Conservation (phyloP, 2,113 vertebrate genomes). For the Sitta europaea region DNA sequence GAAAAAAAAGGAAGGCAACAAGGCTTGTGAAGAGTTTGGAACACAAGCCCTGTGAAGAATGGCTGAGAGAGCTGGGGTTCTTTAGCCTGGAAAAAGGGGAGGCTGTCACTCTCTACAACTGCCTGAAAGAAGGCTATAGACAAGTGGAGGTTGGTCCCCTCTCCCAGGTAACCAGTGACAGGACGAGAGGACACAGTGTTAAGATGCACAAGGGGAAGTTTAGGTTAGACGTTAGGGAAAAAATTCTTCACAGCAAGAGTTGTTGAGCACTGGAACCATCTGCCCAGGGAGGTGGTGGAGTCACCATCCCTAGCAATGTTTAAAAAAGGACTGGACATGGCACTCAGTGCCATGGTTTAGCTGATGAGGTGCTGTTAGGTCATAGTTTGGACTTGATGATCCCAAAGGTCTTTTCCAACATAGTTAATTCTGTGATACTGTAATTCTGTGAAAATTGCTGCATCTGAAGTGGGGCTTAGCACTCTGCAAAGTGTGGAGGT, state of each 20-base stretch:
- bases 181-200: background rate
- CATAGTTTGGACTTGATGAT: too few species aligned
- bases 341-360: background rate
- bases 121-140: background rate
- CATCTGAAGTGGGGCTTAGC: background rate
- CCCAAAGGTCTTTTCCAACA: background rate
- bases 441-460: background rate
- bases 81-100: background rate
- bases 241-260: background rate
- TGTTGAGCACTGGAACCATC: background rate
- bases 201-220: background rate
- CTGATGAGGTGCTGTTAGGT: background rate
- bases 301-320: background rate
- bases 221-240: background rate
- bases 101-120: too few species aligned
- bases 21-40: background rate
- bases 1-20: background rate
- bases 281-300: background rate
- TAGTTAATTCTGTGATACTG: background rate
- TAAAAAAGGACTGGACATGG: accelerated
- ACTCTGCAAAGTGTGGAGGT: background rate
- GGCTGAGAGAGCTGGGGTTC: background rate
- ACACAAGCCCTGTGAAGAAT: background rate
- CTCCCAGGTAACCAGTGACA: background rate
- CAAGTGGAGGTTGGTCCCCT: background rate